Evolutionary conservation across 2,888 invertebrate genomes (phyloP), one percentile per base, ranked within the genome.

Genomic region (Drosophila cyrtoloma): DNA sequence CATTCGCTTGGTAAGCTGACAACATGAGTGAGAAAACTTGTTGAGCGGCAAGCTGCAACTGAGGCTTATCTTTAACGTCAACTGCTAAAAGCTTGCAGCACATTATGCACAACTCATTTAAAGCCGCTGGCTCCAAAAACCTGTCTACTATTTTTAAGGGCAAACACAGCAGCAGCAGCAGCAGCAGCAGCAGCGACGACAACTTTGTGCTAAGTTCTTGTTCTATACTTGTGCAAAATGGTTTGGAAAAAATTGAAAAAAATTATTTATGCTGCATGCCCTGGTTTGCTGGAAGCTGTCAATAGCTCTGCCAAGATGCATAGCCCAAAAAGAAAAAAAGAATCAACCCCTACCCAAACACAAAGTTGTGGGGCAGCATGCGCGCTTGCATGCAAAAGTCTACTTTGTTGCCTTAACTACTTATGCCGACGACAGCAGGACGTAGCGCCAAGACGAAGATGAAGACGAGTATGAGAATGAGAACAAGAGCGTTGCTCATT

Each of bases 361-460:
- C 87, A 85, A 85, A 90, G 90, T 88, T 90, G 84, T 77, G 74
- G 68, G 59, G 62, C 88, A 83, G 84, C 89, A 89, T 87, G 89
- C 89, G 89, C 90, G 88, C 89, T 86, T 82, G 89, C 90, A 90
- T 90, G 85, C 86, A 83, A 82, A 80, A 80, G 80, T 80, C 80
- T 81, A 87, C 87, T 87, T 89, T 87, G 90, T 87, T 87, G 87
- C 87, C 77, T 84, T 84, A 87, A 89, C 86, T 89, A 87, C 87
- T 87, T 87, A 87, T 89, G 89, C 80, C 80, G 81, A 78, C 71
- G 70, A 71, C 69, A 61, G 58, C 69, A 81, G 77, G 82, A 73
- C 69, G 63, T 50, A 57, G 52, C 44, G 60, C 52, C 64, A 67
- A 71, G 67, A 47, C 39, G 39, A 57, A 57, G 57, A 39, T 39